Evolutionary conservation across 2,888 invertebrate species (phyloP).

Genomic region (Scotopteryx bipunctaria): DNA sequence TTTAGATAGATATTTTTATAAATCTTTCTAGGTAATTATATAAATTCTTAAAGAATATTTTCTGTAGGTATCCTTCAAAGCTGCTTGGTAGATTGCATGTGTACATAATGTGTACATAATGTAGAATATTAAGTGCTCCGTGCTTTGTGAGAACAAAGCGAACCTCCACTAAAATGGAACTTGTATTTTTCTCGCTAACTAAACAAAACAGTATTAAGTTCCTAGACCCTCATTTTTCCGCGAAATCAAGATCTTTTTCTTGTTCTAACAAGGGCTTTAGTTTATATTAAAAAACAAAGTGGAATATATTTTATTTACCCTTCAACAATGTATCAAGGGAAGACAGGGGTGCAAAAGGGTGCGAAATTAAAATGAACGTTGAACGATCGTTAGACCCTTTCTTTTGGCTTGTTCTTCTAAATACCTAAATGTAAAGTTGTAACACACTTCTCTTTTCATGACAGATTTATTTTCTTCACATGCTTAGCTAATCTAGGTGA

Average conservation of each 20-base stretch:
- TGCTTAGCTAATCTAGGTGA: no score
- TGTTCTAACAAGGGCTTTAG: constrained; percentile 42
- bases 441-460: no score
- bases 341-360: constrained; percentile 76
- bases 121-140: no score
- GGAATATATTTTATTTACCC: constrained; percentile 72
- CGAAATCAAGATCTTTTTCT: constrained; percentile 22
- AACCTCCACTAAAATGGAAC: background rate
- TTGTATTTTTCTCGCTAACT: background rate
- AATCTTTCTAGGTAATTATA: no score
- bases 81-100: no score
- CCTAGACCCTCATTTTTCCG: constrained; percentile 24
- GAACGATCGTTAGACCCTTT: constrained; percentile 60
- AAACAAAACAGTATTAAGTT: constrained; percentile 15
- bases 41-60: no score
- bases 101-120: no score
- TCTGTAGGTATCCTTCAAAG: no score
- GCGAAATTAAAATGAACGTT: constrained; percentile 72
- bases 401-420: background rate
- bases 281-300: constrained; percentile 66
- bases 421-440: background rate
- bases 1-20: no score
- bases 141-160: background rate
- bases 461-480: no score
- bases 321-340: constrained; percentile 73